Conservation (phyloP, 2,113 vertebrate species). For the pig (Sus scrofa) region DNA sequence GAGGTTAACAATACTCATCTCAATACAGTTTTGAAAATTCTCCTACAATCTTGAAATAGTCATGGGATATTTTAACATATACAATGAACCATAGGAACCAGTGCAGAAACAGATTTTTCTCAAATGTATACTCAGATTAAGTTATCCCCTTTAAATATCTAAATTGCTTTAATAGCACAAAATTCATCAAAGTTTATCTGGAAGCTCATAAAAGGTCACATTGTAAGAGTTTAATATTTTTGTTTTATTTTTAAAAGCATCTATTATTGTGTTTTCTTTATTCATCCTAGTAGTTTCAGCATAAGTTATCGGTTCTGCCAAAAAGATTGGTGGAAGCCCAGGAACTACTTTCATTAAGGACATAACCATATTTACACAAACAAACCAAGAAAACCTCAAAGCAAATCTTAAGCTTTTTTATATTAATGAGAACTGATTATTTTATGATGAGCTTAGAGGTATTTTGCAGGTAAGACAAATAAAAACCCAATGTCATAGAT, state of each 20-base stretch:
- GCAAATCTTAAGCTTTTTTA: conserved; percentile 5
- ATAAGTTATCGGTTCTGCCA: not conserved
- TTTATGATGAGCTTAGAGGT: conserved; percentile 12
- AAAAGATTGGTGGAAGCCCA: not conserved
- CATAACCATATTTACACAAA: not conserved
- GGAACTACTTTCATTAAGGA: not conserved
- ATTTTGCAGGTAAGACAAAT: conserved; percentile 33
- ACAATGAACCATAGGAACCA: not conserved
- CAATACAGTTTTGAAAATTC: conserved; percentile 69
- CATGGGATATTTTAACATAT: not conserved
- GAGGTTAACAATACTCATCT: conserved; percentile 67
- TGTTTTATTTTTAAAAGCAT: conserved; percentile 36
- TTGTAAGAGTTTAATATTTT: conserved; percentile 33
- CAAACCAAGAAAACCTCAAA: not conserved
- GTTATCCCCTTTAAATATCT: conserved; percentile 6
- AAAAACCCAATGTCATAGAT: not conserved
- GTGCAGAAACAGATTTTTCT: conserved; percentile 37
- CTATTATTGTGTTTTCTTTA: not conserved
- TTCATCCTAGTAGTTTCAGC: conserved; percentile 23
- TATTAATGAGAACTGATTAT: conserved; percentile 36
- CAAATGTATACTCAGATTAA: not conserved
- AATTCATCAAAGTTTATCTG: conserved; percentile 55
- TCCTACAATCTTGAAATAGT: conserved; percentile 68
- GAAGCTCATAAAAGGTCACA: not conserved
- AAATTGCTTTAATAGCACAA: conserved; percentile 38